These are phyloP conservation scores for Ips typographus DNA, from an alignment of 1,140 invertebrate genomes.

Conservation along the genomic window DNA sequence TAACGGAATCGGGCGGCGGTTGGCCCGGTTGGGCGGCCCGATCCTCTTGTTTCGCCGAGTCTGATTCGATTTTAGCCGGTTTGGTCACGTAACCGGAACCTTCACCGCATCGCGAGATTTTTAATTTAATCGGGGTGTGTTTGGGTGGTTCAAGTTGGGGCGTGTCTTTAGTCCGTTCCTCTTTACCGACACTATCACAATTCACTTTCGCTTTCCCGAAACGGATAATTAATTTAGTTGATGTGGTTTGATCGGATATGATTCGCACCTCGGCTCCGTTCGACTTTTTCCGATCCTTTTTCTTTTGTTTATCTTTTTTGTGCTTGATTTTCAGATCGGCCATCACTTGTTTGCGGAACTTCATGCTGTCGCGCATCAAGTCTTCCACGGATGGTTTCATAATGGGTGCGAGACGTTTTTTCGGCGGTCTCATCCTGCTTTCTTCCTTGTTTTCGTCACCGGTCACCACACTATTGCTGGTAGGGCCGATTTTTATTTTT, in stretches of 20 bases:
- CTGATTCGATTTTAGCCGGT: conserved; percentile 40
- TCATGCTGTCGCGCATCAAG: conserved; percentile 81
- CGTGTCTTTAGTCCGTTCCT: conserved; percentile 25
- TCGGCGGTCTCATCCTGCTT: conserved; percentile 59
- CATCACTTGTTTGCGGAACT: conserved; percentile 77
- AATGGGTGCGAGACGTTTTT: conserved; percentile 29
- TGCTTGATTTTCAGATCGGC: conserved; percentile 70
- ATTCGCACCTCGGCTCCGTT: conserved; percentile 61
- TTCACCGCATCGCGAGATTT: conserved; percentile 74
- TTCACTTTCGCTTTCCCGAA: conserved; percentile 54
- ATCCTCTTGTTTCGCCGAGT: conserved; percentile 43
- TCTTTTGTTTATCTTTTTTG: conserved; percentile 66
- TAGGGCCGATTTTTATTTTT: conserved; percentile 80
- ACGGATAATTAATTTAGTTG: conserved; percentile 70
- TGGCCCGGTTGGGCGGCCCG: conserved; percentile 41
- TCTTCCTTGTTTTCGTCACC: conserved; percentile 51
- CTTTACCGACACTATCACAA: conserved; percentile 24
- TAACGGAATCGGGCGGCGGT: conserved; percentile 32
- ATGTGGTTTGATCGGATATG: conserved; percentile 60
- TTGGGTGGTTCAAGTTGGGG: conserved; percentile 53
- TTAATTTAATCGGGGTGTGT: conserved; percentile 77
- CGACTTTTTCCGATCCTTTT: conserved; percentile 64
- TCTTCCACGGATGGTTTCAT: conserved; percentile 68
- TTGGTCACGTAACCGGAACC: conserved; percentile 68
- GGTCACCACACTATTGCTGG: conserved; percentile 58